These are phyloP conservation scores for Patiria pectinifera DNA, from an alignment of 53 echinoderm and acorn worm genomes.

Conservation along the genomic window DNA sequence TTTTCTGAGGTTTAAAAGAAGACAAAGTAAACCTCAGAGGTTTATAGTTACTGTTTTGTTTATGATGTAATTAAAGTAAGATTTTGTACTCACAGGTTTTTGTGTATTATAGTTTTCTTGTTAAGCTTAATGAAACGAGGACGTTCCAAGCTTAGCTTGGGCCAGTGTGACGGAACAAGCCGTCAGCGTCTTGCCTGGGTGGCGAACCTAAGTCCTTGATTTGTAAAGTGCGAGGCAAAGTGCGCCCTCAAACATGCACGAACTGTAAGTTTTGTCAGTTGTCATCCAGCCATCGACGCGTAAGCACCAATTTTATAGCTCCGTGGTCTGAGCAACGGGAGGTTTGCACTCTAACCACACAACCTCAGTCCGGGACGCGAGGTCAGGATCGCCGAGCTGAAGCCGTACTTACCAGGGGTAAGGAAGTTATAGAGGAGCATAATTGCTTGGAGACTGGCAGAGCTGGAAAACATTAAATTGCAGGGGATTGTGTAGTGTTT, in stretches of 20 bases:
- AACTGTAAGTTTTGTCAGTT: neutral
- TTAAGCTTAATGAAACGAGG: conserved; percentile 41
- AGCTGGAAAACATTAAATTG: too few relatives aligned
- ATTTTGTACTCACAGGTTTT: neutral
- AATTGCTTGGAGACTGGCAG: too few relatives aligned
- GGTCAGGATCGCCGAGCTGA: conserved; percentile 24
- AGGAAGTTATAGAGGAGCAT: too few relatives aligned
- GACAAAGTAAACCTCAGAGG: neutral
- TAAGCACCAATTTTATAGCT: neutral
- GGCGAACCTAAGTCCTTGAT: conserved; percentile 10
- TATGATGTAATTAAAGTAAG: neutral
- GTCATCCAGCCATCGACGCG: neutral
- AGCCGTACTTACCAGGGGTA: too few relatives aligned
- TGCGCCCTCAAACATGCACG: neutral
- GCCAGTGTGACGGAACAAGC: conserved; percentile 38
- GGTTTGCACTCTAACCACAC: neutral
- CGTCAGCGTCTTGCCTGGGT: conserved; percentile 23
- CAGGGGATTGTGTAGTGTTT: too few relatives aligned
- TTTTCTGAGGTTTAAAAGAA: conserved; percentile 14
- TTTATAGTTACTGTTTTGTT: conserved; percentile 1
- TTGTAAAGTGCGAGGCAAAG: too few relatives aligned
- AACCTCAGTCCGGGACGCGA: conserved; percentile 23
- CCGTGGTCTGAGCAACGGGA: conserved; percentile 4
- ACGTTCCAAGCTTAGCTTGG: conserved; percentile 40
- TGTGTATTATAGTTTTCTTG: neutral